These are phyloP conservation scores for Oryzias dopingdopingensis DNA, from an alignment of 2,797 vertebrate genomes.

Conservation along the genomic window DNA sequence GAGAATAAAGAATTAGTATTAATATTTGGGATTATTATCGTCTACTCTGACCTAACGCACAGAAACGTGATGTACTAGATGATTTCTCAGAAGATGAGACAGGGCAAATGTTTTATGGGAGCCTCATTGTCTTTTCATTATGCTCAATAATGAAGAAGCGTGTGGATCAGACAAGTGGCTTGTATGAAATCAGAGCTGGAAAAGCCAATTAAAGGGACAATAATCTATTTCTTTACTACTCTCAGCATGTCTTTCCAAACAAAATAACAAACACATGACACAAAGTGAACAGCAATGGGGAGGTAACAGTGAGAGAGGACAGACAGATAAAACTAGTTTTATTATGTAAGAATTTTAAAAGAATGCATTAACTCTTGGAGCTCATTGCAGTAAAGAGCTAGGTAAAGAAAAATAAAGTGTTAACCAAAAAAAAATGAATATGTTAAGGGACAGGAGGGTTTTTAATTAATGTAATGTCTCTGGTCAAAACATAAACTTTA, in stretches of 20 bases:
- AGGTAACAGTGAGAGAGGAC: conserved; percentile 12
- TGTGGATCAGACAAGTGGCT: conserved; percentile 74
- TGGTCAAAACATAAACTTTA: too few relatives aligned
- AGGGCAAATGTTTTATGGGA: conserved; percentile 58
- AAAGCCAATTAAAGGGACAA: conserved; percentile 80
- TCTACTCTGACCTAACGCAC: conserved; percentile 33
- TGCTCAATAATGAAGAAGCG: conserved; percentile 67
- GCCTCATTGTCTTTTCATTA: conserved; percentile 72
- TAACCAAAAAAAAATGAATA: too few relatives aligned
- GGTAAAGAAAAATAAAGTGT: too few relatives aligned
- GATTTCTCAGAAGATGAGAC: conserved; percentile 60
- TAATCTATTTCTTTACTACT: conserved; percentile 74
- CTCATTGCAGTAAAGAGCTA: too few relatives aligned
- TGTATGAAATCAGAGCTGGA: conserved; percentile 72
- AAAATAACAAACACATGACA: conserved; percentile 60
- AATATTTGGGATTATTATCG: conserved; percentile 9
- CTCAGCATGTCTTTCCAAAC: conserved; percentile 67
- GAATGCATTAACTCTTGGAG: too few relatives aligned
- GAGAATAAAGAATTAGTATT: background rate
- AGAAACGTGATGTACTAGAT: conserved; percentile 21
- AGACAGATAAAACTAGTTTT: conserved; percentile 29
- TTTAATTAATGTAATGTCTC: too few relatives aligned
- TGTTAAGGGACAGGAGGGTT: too few relatives aligned
- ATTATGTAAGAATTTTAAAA: background rate
- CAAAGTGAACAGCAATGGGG: conserved; percentile 6